Evolutionary conservation across 2,113 vertebrate genomes (phyloP), one percentile per base, ranked within the genome.

Genomic region (Excalfactoria chinensis): DNA sequence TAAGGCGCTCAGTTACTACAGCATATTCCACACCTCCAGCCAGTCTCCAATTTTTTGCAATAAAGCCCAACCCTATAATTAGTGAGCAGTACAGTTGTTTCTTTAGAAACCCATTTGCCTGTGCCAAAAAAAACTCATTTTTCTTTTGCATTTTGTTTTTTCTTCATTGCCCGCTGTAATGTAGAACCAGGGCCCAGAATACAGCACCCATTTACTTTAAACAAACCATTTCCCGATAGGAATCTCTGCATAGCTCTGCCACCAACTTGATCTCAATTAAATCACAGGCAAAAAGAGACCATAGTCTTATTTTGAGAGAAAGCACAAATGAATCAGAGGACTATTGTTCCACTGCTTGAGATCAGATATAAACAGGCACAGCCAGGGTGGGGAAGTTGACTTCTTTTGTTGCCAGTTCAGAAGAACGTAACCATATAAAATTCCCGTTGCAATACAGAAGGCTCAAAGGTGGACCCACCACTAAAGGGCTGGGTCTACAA

Each of bases 271-370:
- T 91, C 82, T 77, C 76, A 51, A 67, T 67, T 72, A 93, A 94
- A 84, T 35, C 55, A 83, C 81, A 88, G 13, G 48, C 68, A 77
- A 85, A 94, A 85, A 81, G 41, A 95, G 23, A 83, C 82, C 83
- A 85, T 21, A 62, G 82, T 88, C 30, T 84, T 93, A 68, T 89
- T 95, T 89, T 76, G 74, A 95, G 53, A 93, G 67, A 95, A 92
- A 95, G 55, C 60, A 89, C 59, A 63, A 79, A 84, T 62, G 67
- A 28, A 90, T 82, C 84, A 92, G 82, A 91, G 63, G 75, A 60
- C 46, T 89, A 68, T 74, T 86, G 82, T 77, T 92, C 60, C 69
- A 64, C 28, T 40, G 68, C 58, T 84, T 66, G 77, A 88, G 35
- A 95, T 55, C 28, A 93, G 59, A 93, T 32, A 80, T 16, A 64